Conservation (phyloP, 2,888 invertebrate species). For the Eupsilia transversa region DNA sequence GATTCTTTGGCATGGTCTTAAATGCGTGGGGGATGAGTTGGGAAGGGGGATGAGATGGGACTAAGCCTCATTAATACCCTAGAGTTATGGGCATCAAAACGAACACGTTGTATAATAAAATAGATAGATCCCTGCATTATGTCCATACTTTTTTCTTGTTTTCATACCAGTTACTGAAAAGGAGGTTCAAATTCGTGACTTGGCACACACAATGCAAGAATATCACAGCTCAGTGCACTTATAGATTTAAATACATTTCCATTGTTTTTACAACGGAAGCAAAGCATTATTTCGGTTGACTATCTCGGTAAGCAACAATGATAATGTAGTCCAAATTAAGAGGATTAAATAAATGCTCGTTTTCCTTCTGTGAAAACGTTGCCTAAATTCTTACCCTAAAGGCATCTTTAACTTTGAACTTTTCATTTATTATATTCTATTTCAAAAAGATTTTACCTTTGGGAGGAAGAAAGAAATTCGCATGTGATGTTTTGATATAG, state of each 20-base stretch:
- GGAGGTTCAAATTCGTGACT: background rate
- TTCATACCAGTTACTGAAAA: background rate
- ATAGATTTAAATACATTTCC: slow-evolving; percentile 41
- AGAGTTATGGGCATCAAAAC: no score
- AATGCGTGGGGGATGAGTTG: no score
- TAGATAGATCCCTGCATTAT: background rate
- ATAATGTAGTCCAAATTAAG: slow-evolving; percentile 19
- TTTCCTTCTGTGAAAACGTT: background rate
- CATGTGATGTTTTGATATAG: slow-evolving; percentile 53
- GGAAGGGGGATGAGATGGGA: no score
- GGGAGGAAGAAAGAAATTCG: slow-evolving; percentile 29
- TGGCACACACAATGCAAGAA: background rate
- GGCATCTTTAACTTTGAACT: slow-evolving; percentile 1
- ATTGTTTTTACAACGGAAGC: slow-evolving; percentile 48
- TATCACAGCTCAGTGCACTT: slow-evolving; percentile 1
- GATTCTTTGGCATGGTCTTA: no score
- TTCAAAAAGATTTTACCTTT: slow-evolving; percentile 39
- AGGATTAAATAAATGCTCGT: slow-evolving; percentile 26
- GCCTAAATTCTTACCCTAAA: background rate
- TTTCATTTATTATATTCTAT: slow-evolving; percentile 24
- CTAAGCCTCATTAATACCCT: no score
- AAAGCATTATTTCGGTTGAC: slow-evolving; percentile 26
- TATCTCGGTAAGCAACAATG: slow-evolving; percentile 34
- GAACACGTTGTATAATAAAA: no score
- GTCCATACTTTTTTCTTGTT: background rate